Conservation (phyloP, 1,140 invertebrate genomes). For the Aphelinus certus region DNA sequence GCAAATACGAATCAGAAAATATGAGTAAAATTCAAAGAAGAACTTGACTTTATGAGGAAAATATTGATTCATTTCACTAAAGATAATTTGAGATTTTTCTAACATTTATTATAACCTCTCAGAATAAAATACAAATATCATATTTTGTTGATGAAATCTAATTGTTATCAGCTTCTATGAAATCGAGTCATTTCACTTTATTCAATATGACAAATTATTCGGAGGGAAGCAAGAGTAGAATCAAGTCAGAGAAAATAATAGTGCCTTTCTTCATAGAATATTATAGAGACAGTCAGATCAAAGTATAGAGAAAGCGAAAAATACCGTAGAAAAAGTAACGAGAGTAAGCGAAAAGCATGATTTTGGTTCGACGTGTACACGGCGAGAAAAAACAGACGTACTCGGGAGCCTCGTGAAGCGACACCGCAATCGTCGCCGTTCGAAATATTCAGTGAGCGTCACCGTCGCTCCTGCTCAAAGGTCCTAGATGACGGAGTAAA, state of each 20-base stretch:
- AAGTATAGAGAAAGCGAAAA: no score
- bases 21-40: conserved; percentile 10
- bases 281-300: no score
- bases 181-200: conserved; percentile 7
- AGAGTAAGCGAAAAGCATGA: not conserved
- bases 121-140: no score
- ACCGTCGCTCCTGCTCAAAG: no score
- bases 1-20: conserved; percentile 20
- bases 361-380: not conserved
- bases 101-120: no score
- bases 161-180: no score
- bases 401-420: not conserved
- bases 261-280: no score
- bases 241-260: no score
- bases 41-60: not conserved
- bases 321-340: not conserved
- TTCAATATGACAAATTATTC: conserved; percentile 11
- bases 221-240: not conserved
- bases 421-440: conserved; percentile 3
- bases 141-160: no score
- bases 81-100: no score
- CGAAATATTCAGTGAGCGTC: not conserved
- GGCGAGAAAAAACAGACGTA: conserved; percentile 14
- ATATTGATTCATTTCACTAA: no score
- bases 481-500: no score